Conservation (phyloP, 2,888 invertebrate species). For the Archips crataeganus region DNA sequence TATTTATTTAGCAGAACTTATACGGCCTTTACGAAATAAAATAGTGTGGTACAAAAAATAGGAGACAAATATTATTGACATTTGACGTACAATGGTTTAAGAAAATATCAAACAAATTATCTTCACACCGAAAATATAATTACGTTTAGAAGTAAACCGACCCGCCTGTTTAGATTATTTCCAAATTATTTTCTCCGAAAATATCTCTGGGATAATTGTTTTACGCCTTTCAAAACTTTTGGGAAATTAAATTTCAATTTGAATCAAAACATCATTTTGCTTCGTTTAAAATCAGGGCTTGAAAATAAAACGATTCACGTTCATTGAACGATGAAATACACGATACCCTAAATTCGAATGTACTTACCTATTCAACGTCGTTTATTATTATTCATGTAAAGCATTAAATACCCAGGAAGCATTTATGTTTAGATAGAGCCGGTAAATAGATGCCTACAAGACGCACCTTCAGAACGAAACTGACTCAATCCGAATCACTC, state of each 20-base stretch:
- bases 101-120: constrained; percentile 8
- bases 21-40: too few relatives aligned
- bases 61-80: background rate
- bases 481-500: too few relatives aligned
- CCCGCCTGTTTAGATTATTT: constrained; percentile 22
- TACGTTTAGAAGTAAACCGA: constrained; percentile 26
- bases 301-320: background rate
- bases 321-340: background rate
- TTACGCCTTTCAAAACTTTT: constrained; percentile 21
- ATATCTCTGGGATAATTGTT: constrained; percentile 21
- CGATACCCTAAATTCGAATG: background rate
- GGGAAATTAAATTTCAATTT: constrained; percentile 6
- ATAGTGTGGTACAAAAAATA: background rate
- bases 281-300: background rate
- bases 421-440: too few relatives aligned
- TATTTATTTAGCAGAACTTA: too few relatives aligned
- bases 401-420: too few relatives aligned
- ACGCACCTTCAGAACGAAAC: too few relatives aligned
- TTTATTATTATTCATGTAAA: too few relatives aligned
- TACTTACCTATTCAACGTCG: background rate
- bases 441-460: too few relatives aligned
- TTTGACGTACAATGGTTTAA: background rate
- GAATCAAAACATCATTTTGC: background rate
- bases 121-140: constrained; percentile 29
- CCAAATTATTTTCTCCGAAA: constrained; percentile 24